Conservation (phyloP, 2,888 invertebrate genomes). For the Ptychoptera contaminata region DNA sequence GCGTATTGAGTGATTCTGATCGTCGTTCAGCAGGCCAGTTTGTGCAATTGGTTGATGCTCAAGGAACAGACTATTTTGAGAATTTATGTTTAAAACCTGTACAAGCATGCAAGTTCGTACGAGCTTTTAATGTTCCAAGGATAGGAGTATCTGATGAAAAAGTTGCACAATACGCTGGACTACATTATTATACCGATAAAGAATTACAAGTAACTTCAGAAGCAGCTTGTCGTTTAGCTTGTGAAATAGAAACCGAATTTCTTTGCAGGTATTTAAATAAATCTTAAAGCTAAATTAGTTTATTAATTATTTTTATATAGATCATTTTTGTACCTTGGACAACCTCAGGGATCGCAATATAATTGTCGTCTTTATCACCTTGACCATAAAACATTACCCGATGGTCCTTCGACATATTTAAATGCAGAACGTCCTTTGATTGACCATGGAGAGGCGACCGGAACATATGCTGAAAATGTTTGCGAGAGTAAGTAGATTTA, state of each 20-base stretch:
- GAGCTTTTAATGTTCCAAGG: constrained; percentile 64
- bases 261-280: constrained; percentile 44
- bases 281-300: constrained; percentile 41
- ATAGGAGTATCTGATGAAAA: constrained; percentile 84
- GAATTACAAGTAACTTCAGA: constrained; percentile 81
- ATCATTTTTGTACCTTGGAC: constrained; percentile 55
- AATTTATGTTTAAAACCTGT: constrained; percentile 78
- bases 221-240: constrained; percentile 75
- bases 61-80: constrained; percentile 63
- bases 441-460: constrained; percentile 80
- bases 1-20: constrained; percentile 81
- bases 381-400: constrained; percentile 82
- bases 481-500: constrained; percentile 60
- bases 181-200: constrained; percentile 88
- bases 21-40: constrained; percentile 74
- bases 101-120: constrained; percentile 73
- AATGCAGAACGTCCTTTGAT: constrained; percentile 80
- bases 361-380: constrained; percentile 86
- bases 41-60: constrained; percentile 80
- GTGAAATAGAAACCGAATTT: constrained; percentile 86
- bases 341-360: constrained; percentile 56
- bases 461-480: constrained; percentile 77
- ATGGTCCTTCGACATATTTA: constrained; percentile 80
- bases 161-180: constrained; percentile 78
- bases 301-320: background rate